Conservation (phyloP, 1,140 invertebrate genomes). For the Himalopsyche phryganea region DNA sequence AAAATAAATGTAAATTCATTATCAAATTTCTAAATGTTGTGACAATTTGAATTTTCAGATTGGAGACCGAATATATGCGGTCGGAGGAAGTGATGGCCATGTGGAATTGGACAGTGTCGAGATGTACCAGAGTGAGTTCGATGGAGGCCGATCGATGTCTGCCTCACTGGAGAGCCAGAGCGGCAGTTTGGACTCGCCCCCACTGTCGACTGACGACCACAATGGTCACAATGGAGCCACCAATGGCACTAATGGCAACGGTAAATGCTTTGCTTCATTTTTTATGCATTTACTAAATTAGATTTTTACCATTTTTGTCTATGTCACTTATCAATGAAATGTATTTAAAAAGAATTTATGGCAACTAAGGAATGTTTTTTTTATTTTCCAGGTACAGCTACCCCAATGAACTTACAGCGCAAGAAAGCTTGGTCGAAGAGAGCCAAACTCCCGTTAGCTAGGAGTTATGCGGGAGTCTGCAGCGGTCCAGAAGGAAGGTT, state of each 20-base stretch:
- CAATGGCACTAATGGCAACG: slow-evolving; percentile 9
- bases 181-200: slow-evolving; percentile 9
- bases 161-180: slow-evolving; percentile 31
- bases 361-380: no score
- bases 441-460: slow-evolving; percentile 60
- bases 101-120: slow-evolving; percentile 59
- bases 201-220: slow-evolving; percentile 27
- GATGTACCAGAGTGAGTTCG: slow-evolving; percentile 21
- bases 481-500: slow-evolving; percentile 48
- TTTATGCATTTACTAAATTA: neutral
- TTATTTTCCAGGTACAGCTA: slow-evolving; percentile 20
- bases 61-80: slow-evolving; percentile 66
- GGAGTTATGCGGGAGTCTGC: slow-evolving; percentile 72
- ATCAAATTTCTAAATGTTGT: no score
- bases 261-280: neutral
- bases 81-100: slow-evolving; percentile 75
- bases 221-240: slow-evolving; percentile 16
- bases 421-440: slow-evolving; percentile 61
- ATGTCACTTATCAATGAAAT: no score
- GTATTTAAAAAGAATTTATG: no score
- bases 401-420: slow-evolving; percentile 1
- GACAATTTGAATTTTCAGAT: slow-evolving; percentile 44
- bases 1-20: no score
- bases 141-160: slow-evolving; percentile 27
- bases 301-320: no score